Evolutionary conservation across 2,797 vertebrate species (phyloP), one percentile per base, ranked within the genome.

Genomic region (Xenops minutus): DNA sequence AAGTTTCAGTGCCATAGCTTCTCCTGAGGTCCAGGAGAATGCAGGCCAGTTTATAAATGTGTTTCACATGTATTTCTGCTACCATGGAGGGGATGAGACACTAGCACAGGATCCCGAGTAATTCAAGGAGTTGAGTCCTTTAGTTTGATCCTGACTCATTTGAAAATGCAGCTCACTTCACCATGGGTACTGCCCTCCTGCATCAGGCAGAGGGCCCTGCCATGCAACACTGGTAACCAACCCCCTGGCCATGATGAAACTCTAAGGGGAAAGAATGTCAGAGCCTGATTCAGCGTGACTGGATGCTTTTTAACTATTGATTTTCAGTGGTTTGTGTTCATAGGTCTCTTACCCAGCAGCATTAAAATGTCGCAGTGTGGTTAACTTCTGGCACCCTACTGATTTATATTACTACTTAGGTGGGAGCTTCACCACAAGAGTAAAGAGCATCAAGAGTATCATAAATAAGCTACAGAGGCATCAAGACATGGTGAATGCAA

Each of bases 381-480:
- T 59, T 93, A 67, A 82, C 69, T 87, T 84, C 62, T 84, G 72
- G 44, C 51, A 74, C 67, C 83, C 59, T 63, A 29, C 37, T 78
- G 85, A 95, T 95, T 91, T 91, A 80, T 85, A 44, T 92, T 84
- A 37, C 85, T 30, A 2, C 77, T 92, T 90, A 92, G 79, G 56
- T 75, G 52, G 62, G 49, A 92, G n/a, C 68, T 51, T 75, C 26
- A 8, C 84, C 85, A 64, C 75, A 76, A 89, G 78, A 62, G 61
- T 79, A 92, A 44, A 54, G 34, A 29, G 39, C 54, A 75, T 93
- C 93, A 89, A 69, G 23, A 71, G 92, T 90, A 48, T 59, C 62
- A 80, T 92, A 88, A 43, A 37, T 86, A 87, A 89, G 84, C 62
- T 61, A 73, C 2, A 1, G 80, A 94, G 68, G 73, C 55, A 94